Conservation (phyloP, 2,113 vertebrate genomes). For the Genyomyrus donnyi region DNA sequence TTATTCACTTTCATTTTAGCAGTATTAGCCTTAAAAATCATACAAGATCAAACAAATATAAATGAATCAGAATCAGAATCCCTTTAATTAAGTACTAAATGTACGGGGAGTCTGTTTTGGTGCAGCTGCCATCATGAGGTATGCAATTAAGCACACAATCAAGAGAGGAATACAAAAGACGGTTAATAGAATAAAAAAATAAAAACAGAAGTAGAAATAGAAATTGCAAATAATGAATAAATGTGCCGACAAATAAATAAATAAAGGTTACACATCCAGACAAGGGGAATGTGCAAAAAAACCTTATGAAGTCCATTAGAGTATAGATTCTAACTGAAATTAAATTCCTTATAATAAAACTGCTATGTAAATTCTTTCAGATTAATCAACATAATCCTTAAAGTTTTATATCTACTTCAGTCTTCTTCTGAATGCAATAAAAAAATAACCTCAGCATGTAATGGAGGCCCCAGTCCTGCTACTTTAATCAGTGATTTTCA, state of each 20-base stretch:
- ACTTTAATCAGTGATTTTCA: neutral
- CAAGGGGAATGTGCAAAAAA: neutral
- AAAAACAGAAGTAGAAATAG: neutral
- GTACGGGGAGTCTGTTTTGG: neutral
- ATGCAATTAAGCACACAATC: neutral
- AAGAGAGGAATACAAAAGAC: neutral
- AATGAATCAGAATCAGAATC: neutral
- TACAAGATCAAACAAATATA: neutral
- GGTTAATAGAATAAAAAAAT: neutral
- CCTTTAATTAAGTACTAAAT: neutral
- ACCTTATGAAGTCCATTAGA: neutral
- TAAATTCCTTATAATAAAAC: neutral
- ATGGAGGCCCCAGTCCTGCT: neutral
- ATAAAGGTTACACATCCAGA: neutral
- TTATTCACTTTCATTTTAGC: neutral
- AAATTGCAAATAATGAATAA: neutral
- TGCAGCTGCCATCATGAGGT: neutral
- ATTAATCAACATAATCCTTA: neutral
- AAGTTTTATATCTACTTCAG: neutral
- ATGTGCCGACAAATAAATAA: neutral
- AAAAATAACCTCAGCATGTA: neutral
- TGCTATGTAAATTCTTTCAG: neutral
- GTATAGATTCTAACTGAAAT: neutral
- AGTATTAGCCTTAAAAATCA: neutral
- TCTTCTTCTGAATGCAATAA: neutral